Base-by-base conservation (phyloP, 2,797 vertebrate genomes). In the Hippocampus kuda region DNA sequence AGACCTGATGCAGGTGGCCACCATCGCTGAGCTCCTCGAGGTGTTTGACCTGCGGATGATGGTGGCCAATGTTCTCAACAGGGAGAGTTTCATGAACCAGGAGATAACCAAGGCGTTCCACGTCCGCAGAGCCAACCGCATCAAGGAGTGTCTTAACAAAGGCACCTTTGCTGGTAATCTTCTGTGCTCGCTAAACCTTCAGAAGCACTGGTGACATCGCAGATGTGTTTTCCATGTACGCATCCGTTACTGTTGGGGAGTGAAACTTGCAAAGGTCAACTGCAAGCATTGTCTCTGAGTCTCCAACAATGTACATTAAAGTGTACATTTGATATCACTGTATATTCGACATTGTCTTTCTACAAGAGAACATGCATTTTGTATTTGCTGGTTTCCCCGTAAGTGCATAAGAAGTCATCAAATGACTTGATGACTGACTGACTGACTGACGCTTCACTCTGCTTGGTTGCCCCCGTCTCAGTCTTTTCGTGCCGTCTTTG, bases 71-170 rank as follows among this genome's bases (percentile, higher is more conserved):
- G 88, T 94, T 59, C 91, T 95, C 74, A 96, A 95, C 88, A 90
- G 91, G 74, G 94, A 96, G 84, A 94, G 94, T 83, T 96, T 96
- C 90, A 96, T 96, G 94, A 96, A 96, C 86, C 93, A 93, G 83
- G 94, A 96, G 87, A 96, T 96, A 88, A 95, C 94, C 81, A 95
- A 95, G 88, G 94, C 94, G 74, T 96, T 96, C 88, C 94, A 95
- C 0, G 93, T 96, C 62, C 93, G 94, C 61, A 91, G 94, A 8
- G 93, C 94, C 86, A 96, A 96, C 84, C 93, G 94, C 74, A 93
- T 96, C 90, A 94, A 93, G 87, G 94, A 96, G 89, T 92, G 91
- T 78, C 91, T 96, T 76, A 89, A 77, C 76, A 94, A 92, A 80
- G 94, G 94, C 0, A 93, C 92, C 44, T 94, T 95, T 1, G 89